phyloP scores from a whole-genome alignment of 2,113 vertebrate species.

The Corythornis vintsioides region DNA sequence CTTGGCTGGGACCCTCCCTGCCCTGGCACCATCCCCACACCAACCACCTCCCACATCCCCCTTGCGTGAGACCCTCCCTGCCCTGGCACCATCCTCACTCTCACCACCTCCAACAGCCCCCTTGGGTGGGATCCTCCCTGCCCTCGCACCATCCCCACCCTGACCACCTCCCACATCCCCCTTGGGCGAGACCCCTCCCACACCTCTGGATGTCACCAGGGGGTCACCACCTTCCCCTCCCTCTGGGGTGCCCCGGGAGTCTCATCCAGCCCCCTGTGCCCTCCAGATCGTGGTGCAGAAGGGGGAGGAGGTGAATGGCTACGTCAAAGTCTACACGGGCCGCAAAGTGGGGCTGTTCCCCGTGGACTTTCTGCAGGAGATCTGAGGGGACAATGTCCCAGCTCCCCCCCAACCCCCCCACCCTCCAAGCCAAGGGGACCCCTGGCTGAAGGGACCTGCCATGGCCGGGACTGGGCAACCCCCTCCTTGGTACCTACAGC shows the following conservation, averaged over 20 bases:
- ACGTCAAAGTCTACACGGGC: slow-evolving; percentile 94
- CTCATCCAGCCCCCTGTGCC: fast-evolving
- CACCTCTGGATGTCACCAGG: not conserved
- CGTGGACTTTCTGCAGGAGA: slow-evolving; percentile 89
- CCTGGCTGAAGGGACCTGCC: not conserved
- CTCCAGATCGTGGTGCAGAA: slow-evolving; percentile 95
- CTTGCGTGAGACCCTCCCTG: no score
- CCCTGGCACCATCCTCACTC: no score
- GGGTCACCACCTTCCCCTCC: not conserved
- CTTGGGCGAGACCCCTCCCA: no score
- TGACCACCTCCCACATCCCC: not conserved
- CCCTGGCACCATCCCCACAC: no score
- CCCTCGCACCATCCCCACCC: no score
- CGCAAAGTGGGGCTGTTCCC: slow-evolving; percentile 96
- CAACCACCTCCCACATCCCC: no score
- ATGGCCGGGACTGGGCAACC: not conserved
- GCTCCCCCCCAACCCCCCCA: not conserved
- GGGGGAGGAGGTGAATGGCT: slow-evolving; percentile 92
- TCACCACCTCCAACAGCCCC: no score
- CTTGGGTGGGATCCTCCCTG: not conserved
- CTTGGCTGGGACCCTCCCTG: no score
- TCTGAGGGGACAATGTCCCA: slow-evolving; percentile 56
- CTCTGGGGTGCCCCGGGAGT: no score
- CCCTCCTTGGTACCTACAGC: not conserved
- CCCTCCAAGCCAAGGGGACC: not conserved